A percentile compares a stretch with the other conserved stretches of the same genome.
phyloP scores from a whole-genome alignment of 2,888 invertebrate genomes.

The Mylabris sibirica region DNA sequence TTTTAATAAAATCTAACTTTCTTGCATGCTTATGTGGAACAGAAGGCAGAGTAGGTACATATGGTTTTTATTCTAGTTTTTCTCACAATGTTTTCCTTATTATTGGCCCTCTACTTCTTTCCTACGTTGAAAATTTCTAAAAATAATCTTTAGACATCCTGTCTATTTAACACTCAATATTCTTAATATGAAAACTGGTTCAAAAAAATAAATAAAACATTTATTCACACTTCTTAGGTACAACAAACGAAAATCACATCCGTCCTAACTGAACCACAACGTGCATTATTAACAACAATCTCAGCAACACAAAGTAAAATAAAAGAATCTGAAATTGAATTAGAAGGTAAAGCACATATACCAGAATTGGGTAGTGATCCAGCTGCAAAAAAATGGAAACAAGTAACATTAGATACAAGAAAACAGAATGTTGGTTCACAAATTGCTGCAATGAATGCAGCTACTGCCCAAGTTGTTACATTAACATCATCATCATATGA shows the following conservation, averaged over 20 bases:
- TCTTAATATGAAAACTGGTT: background rate
- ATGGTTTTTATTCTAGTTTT: conserved; percentile 38
- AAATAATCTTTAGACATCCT: no score
- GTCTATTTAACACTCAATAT: background rate
- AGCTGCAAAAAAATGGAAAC: conserved; percentile 91
- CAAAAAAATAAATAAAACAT: background rate
- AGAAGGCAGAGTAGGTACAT: conserved; percentile 60
- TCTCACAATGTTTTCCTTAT: background rate
- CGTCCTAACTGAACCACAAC: conserved; percentile 88
- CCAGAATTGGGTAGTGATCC: conserved; percentile 84
- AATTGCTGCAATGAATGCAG: conserved; percentile 99
- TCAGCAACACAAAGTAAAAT: conserved; percentile 89
- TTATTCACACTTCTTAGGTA: conserved; percentile 61
- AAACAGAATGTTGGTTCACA: conserved; percentile 97
- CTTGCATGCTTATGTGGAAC: conserved; percentile 56
- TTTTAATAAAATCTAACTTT: conserved; percentile 25
- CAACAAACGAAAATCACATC: conserved; percentile 88
- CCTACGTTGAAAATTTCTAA: no score
- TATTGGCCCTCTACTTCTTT: no score
- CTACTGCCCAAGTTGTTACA: conserved; percentile 83
- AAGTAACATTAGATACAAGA: conserved; percentile 91
- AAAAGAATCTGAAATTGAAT: conserved; percentile 81
- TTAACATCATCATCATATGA: conserved; percentile 72
- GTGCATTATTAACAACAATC: conserved; percentile 91
- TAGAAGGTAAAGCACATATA: conserved; percentile 64